Percentiles rank a stretch among this genome's conserved stretches.
Conservation (phyloP, 2,113 vertebrate species). For the Platycercus adscitus region DNA sequence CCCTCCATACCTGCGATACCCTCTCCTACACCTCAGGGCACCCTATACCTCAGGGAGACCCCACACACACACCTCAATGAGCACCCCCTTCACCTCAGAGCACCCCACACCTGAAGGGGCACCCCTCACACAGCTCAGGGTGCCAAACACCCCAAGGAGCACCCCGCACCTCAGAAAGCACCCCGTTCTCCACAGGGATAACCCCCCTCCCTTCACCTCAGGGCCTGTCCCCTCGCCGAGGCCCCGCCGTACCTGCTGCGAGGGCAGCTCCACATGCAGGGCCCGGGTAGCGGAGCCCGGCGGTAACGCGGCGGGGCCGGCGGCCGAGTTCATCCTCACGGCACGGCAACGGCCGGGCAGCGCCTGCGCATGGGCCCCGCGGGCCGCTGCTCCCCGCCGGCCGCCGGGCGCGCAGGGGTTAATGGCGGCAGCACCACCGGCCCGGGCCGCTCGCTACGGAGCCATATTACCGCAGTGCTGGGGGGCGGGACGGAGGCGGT, state of each 20-base stretch:
- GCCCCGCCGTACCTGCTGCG: constrained; percentile 87
- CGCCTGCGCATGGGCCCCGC: constrained; percentile 42
- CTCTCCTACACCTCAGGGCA: background rate
- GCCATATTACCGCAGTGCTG: constrained; percentile 48
- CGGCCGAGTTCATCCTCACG: constrained; percentile 84
- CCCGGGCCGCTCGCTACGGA: constrained; percentile 56
- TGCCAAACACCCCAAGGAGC: too few species aligned
- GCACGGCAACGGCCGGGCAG: constrained; percentile 37
- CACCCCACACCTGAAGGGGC: too few species aligned
- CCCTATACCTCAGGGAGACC: too few species aligned
- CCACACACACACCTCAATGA: background rate
- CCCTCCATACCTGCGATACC: background rate
- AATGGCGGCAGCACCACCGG: background rate
- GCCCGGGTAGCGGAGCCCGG: constrained; percentile 82
- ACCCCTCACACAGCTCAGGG: background rate
- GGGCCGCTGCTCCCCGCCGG: background rate
- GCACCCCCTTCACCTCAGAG: background rate
- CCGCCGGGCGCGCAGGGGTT: constrained; percentile 35
- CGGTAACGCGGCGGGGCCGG: constrained; percentile 77
- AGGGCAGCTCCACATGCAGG: constrained; percentile 92
- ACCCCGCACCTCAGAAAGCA: too few species aligned
- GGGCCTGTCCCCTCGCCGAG: background rate
- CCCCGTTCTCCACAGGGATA: too few species aligned
- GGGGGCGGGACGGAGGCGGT: background rate
- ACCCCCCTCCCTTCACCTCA: background rate